These are phyloP conservation scores for Drosophila prolongata DNA, from an alignment of 2,888 invertebrate genomes.

Conservation along the genomic window DNA sequence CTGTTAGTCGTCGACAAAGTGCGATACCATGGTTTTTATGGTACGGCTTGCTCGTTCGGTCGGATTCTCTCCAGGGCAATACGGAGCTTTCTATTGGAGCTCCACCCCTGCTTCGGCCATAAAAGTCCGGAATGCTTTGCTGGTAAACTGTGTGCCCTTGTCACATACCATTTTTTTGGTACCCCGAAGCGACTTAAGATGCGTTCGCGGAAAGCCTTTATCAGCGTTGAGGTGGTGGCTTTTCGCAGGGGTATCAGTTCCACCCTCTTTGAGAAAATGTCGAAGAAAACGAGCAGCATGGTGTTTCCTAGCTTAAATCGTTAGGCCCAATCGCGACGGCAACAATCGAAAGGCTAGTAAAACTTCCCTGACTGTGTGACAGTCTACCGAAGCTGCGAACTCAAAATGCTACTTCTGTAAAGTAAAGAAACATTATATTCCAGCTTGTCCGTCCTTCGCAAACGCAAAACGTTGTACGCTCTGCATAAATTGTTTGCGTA, in stretches of 20 bases:
- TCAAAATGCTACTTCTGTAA: background rate
- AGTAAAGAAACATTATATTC: background rate
- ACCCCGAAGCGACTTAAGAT: background rate
- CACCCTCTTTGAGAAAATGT: background rate
- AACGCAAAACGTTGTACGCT: too few relatives aligned
- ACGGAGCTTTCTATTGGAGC: too few relatives aligned
- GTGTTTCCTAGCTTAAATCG: too few relatives aligned
- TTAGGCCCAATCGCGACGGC: background rate
- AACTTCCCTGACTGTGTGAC: background rate
- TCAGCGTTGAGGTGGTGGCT: too few relatives aligned
- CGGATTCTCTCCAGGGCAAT: background rate
- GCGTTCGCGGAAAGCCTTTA: too few relatives aligned
- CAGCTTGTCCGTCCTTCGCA: background rate
- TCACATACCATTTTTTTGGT: constrained; percentile 1
- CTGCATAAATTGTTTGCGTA: too few relatives aligned
- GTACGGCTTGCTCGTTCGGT: too few relatives aligned
- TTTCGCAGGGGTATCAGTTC: background rate
- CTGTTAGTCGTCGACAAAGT: background rate
- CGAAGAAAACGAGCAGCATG: too few relatives aligned
- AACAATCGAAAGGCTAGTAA: background rate
- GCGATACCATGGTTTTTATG: background rate
- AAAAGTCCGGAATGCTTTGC: constrained; percentile 1
- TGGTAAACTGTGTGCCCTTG: background rate
- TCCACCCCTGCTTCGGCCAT: background rate
- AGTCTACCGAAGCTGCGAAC: background rate